Conservation (phyloP, 2,888 invertebrate species). For the Hydriomena furcata region DNA sequence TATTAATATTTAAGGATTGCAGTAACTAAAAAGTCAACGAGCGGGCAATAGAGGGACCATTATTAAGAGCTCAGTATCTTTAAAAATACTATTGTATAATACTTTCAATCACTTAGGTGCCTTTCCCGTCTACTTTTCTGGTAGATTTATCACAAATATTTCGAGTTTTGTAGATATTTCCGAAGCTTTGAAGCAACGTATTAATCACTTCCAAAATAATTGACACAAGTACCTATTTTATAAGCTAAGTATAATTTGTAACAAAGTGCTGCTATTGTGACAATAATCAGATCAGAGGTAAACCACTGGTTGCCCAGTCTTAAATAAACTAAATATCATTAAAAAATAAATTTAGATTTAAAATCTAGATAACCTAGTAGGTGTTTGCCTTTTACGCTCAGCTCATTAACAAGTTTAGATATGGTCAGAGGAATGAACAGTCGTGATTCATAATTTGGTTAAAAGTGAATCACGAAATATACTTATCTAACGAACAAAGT, state of each 20-base stretch:
- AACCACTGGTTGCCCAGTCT: background rate
- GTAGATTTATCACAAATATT: background rate
- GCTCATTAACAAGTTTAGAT: too few relatives aligned
- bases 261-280: slow-evolving; percentile 20
- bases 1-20: slow-evolving; percentile 26
- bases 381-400: too few relatives aligned
- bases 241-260: background rate
- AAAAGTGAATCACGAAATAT: too few relatives aligned
- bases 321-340: background rate
- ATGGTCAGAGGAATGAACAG: too few relatives aligned
- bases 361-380: too few relatives aligned
- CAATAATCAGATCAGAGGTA: slow-evolving; percentile 15
- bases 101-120: slow-evolving; percentile 38
- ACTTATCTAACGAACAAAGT: too few relatives aligned
- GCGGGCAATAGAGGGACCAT: slow-evolving; percentile 53
- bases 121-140: slow-evolving; percentile 32
- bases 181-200: background rate
- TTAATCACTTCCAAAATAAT: background rate
- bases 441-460: too few relatives aligned
- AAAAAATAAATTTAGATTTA: too few relatives aligned
- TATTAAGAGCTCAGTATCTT: slow-evolving; percentile 43
- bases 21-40: slow-evolving; percentile 22
- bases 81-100: slow-evolving; percentile 17
- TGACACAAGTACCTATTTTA: too few relatives aligned
- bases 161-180: background rate